phyloP scores from a whole-genome alignment of 2,797 vertebrate species.

The Siniperca obscura region DNA sequence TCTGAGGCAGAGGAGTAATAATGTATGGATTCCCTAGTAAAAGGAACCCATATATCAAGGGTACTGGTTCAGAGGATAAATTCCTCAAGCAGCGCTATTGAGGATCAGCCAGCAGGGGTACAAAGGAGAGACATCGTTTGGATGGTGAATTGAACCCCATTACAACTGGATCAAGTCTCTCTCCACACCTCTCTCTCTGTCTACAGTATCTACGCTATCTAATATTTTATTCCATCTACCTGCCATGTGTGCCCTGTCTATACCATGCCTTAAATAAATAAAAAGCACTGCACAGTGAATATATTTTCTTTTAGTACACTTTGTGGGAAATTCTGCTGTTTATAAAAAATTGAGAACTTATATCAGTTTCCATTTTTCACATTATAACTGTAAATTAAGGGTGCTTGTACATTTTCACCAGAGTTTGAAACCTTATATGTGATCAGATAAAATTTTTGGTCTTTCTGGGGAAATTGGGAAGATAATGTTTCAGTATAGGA shows the following conservation, averaged over 20 bases:
- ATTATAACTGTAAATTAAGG: neutral
- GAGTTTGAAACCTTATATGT: neutral
- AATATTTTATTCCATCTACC: conserved; percentile 17
- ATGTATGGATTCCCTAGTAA: conserved; percentile 52
- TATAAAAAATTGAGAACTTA: neutral
- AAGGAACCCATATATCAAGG: conserved; percentile 56
- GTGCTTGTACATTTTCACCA: neutral
- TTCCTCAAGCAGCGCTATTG: conserved; percentile 52
- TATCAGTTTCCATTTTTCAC: neutral
- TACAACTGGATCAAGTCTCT: conserved; percentile 62
- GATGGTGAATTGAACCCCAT: conserved; percentile 66
- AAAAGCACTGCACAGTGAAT: neutral
- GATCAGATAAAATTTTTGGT: neutral
- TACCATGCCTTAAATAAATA: neutral
- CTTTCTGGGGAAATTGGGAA: neutral
- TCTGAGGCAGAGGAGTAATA: conserved; percentile 49
- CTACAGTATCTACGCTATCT: neutral
- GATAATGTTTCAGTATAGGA: neutral
- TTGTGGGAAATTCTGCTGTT: neutral
- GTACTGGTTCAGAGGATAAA: conserved; percentile 44
- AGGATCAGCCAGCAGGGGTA: conserved; percentile 54
- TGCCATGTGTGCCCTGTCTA: neutral
- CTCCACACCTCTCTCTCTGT: conserved; percentile 7
- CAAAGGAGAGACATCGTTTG: conserved; percentile 44
- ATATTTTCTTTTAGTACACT: neutral